phyloP scores from a whole-genome alignment of 2,797 vertebrate genomes.

The Pseudocheirus occidentalis region DNA sequence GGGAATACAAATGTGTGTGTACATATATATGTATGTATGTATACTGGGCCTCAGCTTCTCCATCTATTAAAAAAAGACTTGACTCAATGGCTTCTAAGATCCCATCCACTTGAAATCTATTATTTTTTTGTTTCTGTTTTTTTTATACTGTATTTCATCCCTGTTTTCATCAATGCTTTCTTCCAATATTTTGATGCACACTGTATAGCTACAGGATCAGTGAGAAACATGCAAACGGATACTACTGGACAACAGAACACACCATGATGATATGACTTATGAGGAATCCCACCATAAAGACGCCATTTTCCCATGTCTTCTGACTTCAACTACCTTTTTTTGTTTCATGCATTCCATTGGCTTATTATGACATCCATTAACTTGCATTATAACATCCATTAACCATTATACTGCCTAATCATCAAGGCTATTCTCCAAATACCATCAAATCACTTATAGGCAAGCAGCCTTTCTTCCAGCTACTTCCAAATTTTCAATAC shows the following conservation, averaged over 20 bases:
- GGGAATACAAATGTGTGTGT: no score
- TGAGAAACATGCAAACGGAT: background rate
- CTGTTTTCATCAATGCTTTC: background rate
- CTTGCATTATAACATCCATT: background rate
- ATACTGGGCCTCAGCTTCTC: background rate
- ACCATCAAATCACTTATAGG: background rate
- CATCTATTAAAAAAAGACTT: background rate
- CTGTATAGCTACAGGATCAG: background rate
- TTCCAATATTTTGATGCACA: background rate
- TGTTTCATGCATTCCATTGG: background rate
- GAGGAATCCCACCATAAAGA: background rate
- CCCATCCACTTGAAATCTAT: background rate
- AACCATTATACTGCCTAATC: background rate
- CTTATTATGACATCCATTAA: background rate
- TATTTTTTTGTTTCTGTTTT: background rate
- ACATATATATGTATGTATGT: no score
- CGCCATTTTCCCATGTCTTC: background rate
- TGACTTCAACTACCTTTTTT: background rate
- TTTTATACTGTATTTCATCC: background rate
- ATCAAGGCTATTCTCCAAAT: background rate
- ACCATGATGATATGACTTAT: background rate
- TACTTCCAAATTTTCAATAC: background rate
- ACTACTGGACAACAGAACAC: background rate
- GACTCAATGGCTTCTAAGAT: background rate
- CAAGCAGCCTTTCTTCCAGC: background rate